Conservation (phyloP, 2,113 vertebrate species). For the Scatophagus argus region DNA sequence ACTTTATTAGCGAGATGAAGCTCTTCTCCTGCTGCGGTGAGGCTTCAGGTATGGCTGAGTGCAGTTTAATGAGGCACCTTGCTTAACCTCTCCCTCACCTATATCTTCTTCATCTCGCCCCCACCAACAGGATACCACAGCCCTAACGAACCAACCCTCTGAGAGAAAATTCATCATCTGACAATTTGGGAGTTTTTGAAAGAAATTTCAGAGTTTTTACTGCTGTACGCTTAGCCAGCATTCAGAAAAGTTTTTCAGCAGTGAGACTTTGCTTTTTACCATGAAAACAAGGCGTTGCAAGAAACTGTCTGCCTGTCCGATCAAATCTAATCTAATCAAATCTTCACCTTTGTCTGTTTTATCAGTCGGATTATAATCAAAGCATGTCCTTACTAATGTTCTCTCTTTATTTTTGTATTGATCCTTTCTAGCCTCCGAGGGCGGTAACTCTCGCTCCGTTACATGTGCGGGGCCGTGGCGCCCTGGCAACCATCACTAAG, state of each 20-base stretch:
- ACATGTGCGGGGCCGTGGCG: slow-evolving; percentile 79
- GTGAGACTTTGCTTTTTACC: neutral
- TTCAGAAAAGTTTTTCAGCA: neutral
- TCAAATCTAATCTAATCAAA: neutral
- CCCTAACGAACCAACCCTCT: neutral
- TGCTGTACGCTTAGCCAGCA: neutral
- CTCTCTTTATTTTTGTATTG: slow-evolving; percentile 23
- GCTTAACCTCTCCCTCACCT: slow-evolving; percentile 12
- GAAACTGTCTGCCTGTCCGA: neutral
- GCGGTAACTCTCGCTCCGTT: slow-evolving; percentile 87
- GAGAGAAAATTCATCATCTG: slow-evolving; percentile 24
- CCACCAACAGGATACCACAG: neutral
- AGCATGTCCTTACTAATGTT: neutral
- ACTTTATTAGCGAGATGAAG: slow-evolving; percentile 16
- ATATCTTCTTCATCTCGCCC: slow-evolving; percentile 3
- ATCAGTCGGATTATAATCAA: neutral
- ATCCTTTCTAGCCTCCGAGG: slow-evolving; percentile 87
- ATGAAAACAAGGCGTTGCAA: neutral
- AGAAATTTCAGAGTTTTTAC: neutral
- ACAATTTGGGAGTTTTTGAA: neutral
- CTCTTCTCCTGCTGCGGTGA: neutral
- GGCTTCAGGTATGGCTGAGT: slow-evolving; percentile 22
- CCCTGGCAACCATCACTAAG: slow-evolving; percentile 77
- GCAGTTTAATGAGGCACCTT: slow-evolving; percentile 38
- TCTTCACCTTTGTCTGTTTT: neutral